Evolutionary conservation across 2,888 invertebrate genomes (phyloP).

Genomic region (Orthonychiurus folsomi): DNA sequence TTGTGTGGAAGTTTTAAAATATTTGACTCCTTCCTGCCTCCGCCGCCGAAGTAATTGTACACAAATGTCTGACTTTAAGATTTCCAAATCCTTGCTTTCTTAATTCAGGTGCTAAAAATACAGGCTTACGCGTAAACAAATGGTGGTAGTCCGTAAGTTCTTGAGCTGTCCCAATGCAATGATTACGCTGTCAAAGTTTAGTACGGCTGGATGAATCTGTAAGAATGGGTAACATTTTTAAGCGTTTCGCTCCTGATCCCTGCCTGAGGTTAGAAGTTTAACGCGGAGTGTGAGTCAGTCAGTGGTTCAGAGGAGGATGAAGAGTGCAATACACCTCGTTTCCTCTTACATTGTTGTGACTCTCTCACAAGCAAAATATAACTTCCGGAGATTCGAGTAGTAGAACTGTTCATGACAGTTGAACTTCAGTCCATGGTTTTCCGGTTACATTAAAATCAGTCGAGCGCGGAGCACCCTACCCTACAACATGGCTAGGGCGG

Average conservation of each 20-base stretch:
- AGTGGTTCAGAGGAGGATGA: conserved; percentile 14
- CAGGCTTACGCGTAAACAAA: too few species aligned
- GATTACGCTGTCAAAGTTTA: neutral
- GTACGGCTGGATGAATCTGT: neutral
- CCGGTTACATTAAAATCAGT: neutral
- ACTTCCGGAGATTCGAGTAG: neutral
- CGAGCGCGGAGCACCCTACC: neutral
- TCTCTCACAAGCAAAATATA: neutral
- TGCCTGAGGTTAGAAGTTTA: too few species aligned
- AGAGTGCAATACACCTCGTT: conserved; percentile 18
- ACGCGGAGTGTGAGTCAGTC: too few species aligned
- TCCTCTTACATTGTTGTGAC: conserved; percentile 9
- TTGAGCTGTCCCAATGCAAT: too few species aligned
- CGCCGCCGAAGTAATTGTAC: too few species aligned
- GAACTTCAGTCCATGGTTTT: neutral
- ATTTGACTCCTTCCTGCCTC: too few species aligned
- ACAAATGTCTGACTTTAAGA: too few species aligned
- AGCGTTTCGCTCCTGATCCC: neutral
- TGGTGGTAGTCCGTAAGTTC: too few species aligned
- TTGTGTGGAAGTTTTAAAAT: too few species aligned
- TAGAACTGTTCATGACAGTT: neutral
- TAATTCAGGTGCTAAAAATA: too few species aligned
- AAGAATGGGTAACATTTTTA: neutral
- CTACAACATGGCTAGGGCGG: neutral
- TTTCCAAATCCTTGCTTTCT: too few species aligned